Evolutionary conservation across 2,113 vertebrate genomes (phyloP), one percentile per base, ranked within the genome.

Genomic region (Oophaga pumilio): DNA sequence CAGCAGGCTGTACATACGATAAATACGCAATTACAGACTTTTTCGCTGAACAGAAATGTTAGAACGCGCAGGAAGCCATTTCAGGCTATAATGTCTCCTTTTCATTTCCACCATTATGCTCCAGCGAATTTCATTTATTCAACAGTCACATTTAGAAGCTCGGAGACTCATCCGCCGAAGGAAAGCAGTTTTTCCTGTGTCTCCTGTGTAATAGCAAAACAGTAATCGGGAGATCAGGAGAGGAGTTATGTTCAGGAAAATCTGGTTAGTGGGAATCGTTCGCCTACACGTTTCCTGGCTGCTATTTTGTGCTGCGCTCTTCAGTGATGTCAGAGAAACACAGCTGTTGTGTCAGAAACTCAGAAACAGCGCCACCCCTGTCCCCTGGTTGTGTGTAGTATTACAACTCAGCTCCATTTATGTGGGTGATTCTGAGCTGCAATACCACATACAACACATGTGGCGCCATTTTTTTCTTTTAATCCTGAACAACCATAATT

Each of bases 41-140:
- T 43, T 66, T 52, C 14, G 13, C 57, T 53, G 73, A 78, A 26
- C 20, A 66, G 60, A 18, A 86, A 74, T 62, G 69, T 76, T 85
- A 76, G 26, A 43, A 43, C 0, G 33, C 26, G n/a, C 26, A 76
- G 53, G 52, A 85, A 85, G 66, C 68, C 66, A 59, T 85, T 85
- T 43, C 83, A 12, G 71, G 83, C 53, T 22, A 17, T 76, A 85
- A 85, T 59, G 68, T 73, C 26, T 74, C 76, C 52, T 60, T 59
- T 71, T 76, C 68, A 74, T 74, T 60, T 28, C 53, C 28, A n/a
- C 83, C 83, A 85, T 85, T 85, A 85, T 85, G 83, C 83, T 85
- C 50, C 83, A 60, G 66, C 22, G 52, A 56, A 60, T 76, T 85
- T 85, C 50, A 73, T 85, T 85, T 85, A 76, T 74, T 84, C 50